Evolutionary conservation across 2,888 invertebrate genomes (phyloP).

Genomic region (Agonum fuliginosum): DNA sequence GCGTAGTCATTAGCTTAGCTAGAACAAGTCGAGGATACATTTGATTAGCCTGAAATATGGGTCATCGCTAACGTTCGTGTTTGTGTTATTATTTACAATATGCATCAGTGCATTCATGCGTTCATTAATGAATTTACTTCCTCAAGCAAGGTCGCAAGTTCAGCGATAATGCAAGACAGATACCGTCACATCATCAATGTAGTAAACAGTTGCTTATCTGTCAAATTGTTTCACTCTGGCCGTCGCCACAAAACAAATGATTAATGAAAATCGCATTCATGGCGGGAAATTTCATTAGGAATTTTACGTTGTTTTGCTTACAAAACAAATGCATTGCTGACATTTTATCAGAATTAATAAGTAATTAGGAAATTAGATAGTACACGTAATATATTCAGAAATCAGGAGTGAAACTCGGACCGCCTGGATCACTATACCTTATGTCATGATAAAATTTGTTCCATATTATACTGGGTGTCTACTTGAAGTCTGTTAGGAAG

Average conservation of each 20-base stretch:
- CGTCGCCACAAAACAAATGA: background rate
- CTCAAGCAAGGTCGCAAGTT: constrained; percentile 38
- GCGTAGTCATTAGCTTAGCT: constrained; percentile 11
- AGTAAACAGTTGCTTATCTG: constrained; percentile 35
- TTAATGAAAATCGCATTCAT: constrained; percentile 5
- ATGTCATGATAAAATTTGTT: no score
- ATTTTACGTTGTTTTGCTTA: no score
- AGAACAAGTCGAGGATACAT: background rate
- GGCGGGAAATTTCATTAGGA: constrained; percentile 15
- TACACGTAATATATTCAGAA: no score
- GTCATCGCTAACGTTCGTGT: constrained; percentile 3
- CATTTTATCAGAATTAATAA: no score
- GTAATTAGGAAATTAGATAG: no score
- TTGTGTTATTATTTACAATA: constrained; percentile 37
- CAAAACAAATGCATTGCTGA: no score
- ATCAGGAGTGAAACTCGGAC: no score
- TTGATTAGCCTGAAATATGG: constrained; percentile 39
- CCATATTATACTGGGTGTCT: no score
- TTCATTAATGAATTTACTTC: constrained; percentile 51
- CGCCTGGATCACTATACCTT: no score
- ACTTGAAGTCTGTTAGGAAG: no score
- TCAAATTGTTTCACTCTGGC: constrained; percentile 1
- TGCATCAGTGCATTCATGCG: constrained; percentile 49
- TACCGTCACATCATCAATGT: constrained; percentile 47
- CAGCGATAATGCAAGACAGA: constrained; percentile 41